These are phyloP conservation scores for Mastomys natalensis DNA, from an alignment of 2,113 vertebrate genomes.

Conservation along the genomic window DNA sequence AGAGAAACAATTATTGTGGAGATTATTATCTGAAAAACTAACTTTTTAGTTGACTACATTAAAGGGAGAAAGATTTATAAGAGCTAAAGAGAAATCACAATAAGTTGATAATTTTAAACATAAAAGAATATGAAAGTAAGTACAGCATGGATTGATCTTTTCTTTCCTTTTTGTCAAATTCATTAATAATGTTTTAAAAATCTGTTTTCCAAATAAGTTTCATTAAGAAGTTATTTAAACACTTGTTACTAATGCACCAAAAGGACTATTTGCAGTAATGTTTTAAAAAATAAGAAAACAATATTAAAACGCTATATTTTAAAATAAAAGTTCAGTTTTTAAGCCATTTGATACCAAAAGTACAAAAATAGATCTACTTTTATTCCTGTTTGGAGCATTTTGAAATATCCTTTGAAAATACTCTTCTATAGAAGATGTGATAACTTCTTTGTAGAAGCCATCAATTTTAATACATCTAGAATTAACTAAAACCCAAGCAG, in stretches of 20 bases:
- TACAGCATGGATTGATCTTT: not conserved
- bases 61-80: not conserved
- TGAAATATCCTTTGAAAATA: conserved; percentile 28
- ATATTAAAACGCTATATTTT: not conserved
- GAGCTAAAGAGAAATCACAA: not conserved
- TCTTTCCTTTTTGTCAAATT: not conserved
- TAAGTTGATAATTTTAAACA: conserved; percentile 45
- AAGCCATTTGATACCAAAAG: not conserved
- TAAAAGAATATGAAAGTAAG: conserved; percentile 23
- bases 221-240: not conserved
- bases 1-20: not conserved
- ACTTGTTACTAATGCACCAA: not conserved
- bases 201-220: not conserved
- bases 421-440: not conserved
- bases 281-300: not conserved
- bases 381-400: not conserved
- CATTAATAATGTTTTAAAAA: conserved; percentile 5
- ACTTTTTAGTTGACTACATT: not conserved
- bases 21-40: conserved; percentile 27
- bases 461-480: not conserved
- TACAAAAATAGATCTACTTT: not conserved
- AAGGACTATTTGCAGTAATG: not conserved
- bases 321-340: not conserved
- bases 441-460: not conserved
- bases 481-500: not conserved